Percentiles rank a stretch among this genome's conserved stretches.
phyloP scores from a whole-genome alignment of 2,888 invertebrate species.

The Antheraea yamamai region DNA sequence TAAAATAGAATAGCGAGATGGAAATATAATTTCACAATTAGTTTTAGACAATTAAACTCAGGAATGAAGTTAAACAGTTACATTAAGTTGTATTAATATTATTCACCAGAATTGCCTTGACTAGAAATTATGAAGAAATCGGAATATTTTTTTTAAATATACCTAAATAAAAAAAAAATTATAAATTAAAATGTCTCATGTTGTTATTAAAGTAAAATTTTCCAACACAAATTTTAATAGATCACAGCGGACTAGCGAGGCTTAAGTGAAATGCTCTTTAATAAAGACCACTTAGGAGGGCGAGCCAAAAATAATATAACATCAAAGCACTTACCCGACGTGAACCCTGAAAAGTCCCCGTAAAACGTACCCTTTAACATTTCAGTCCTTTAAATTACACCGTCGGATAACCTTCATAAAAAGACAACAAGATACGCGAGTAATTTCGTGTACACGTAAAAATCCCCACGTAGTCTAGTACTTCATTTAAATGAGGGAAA shows the following conservation, averaged over 20 bases:
- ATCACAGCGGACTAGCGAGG: not conserved
- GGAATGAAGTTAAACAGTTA: no score
- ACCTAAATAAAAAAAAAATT: not conserved
- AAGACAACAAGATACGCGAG: conserved; percentile 21
- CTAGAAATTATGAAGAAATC: not conserved
- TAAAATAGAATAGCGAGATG: no score
- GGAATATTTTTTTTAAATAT: not conserved
- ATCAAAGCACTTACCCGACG: conserved; percentile 16
- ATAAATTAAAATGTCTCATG: not conserved
- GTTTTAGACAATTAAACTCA: no score
- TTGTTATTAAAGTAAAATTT: not conserved
- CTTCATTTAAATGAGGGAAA: not conserved
- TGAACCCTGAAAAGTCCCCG: conserved; percentile 16
- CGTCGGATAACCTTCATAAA: conserved; percentile 19
- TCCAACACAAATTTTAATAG: not conserved
- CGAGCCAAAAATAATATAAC: conserved; percentile 8
- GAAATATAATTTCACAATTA: no score
- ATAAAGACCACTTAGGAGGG: conserved; percentile 4
- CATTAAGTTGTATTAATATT: no score
- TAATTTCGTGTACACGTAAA: conserved; percentile 14
- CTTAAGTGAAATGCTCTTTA: conserved; percentile 9
- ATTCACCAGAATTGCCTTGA: no score
- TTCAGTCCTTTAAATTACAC: conserved; percentile 21
- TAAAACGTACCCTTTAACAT: conserved; percentile 22
- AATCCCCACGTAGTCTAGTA: conserved; percentile 6